Base-by-base conservation (phyloP, 2,113 vertebrate species). In the Orientallactaga bullata region DNA sequence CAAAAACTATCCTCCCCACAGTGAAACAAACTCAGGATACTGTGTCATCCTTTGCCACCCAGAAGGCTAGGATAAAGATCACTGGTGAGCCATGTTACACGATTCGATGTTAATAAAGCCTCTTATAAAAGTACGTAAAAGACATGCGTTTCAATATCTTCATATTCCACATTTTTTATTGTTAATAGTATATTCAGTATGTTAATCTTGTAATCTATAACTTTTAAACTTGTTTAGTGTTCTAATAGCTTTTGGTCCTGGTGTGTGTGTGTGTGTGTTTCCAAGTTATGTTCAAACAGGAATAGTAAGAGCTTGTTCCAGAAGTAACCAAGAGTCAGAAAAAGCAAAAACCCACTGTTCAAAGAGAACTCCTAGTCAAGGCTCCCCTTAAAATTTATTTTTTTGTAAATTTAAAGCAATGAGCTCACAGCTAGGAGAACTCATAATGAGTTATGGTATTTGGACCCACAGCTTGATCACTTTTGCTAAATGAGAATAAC, bases 1-100 rank as follows among this genome's bases (percentile, higher is more conserved):
- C 37, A 84, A 73, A 94, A 97, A 93, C 37, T 8, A 92, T 47
- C 28, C 5, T 89, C 17, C 61, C 85, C 89, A 90, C 87, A 76
- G 35, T 71, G 77, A 94, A 79, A 82, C 73, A 93, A 94, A 81
- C 37, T 76, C 73, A 87, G 37, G 18, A 8, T 24, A 77, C 84
- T 76, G 20, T 90, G 61, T 78, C 68, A 37, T 88, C 42, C 47
- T 94, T 83, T 86, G 20, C 88, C 87, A 97, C 32, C 17, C 37
- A 63, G 30, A 58, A 71, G 42, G 24, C 32, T 23, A 69, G 51
- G 55, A 58, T 65, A 89, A 89, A 91, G 39, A 79, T 47, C 91
- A 80, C 16, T 78, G 28, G 30, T 92, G 30, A 89, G 63, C 35
- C 90, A 82, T 24, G 21, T 13, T 85, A 58, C 4, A 85, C 72